Evolutionary conservation across 35 echinoderm and acorn worm genomes (phyloP).

Genomic region (Eucidaris tribuloides): DNA sequence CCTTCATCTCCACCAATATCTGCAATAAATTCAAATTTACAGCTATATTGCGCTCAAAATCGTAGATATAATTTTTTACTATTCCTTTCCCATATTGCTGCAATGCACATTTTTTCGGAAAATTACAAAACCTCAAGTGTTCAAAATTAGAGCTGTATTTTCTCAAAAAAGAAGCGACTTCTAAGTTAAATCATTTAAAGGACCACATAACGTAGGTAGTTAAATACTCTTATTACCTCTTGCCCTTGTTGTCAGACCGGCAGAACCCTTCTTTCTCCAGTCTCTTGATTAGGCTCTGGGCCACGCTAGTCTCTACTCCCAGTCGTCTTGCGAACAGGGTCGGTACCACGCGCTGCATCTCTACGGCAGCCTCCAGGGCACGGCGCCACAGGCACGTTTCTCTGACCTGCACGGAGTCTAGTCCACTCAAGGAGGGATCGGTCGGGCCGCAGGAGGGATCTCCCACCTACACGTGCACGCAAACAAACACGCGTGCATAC

Average conservation of each 20-base stretch:
- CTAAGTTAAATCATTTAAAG: background rate
- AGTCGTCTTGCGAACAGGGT: conserved; percentile 70
- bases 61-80: too few species aligned
- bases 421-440: conserved; percentile 60
- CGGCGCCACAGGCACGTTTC: conserved; percentile 86
- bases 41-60: too few species aligned
- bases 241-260: conserved; percentile 55
- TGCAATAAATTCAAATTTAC: too few species aligned
- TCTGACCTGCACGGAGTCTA: conserved; percentile 36
- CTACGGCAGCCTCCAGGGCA: conserved; percentile 49
- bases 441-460: conserved; percentile 33
- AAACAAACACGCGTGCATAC: too few species aligned
- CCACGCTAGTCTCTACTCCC: conserved; percentile 72
- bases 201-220: too few species aligned
- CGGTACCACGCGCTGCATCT: conserved; percentile 54
- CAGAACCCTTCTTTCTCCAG: conserved; percentile 88
- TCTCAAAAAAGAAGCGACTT: too few species aligned
- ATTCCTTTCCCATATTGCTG: too few species aligned
- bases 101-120: too few species aligned
- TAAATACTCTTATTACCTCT: conserved; percentile 54
- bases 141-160: background rate
- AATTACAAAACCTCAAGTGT: too few species aligned
- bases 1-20: too few species aligned
- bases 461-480: conserved; percentile 30
- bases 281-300: conserved; percentile 72